A percentile compares a stretch with the other conserved stretches of the same genome.
Evolutionary conservation across 2,797 vertebrate species (phyloP).

Genomic region (Etheostoma nigrum): DNA sequence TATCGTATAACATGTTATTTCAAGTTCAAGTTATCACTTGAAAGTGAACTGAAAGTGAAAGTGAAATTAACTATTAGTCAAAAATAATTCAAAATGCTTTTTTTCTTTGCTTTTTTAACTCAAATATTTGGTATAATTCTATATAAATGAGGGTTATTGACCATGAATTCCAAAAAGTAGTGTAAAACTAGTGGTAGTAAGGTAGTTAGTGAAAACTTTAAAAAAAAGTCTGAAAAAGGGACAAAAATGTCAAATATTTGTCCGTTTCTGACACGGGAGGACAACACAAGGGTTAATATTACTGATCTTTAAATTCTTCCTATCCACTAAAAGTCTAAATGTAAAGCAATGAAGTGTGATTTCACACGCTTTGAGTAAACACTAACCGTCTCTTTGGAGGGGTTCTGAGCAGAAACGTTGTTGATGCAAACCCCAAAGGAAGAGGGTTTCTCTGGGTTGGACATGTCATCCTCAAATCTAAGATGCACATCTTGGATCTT

Average conservation of each 20-base stretch:
- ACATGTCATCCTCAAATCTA: slow-evolving; percentile 94
- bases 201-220: too few relatives aligned
- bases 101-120: too few relatives aligned
- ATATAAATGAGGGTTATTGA: too few relatives aligned
- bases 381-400: slow-evolving; percentile 90
- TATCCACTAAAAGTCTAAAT: not conserved
- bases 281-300: not conserved
- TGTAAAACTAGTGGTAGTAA: too few relatives aligned
- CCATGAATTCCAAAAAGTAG: too few relatives aligned
- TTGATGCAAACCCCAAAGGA: slow-evolving; percentile 96
- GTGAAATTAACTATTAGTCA: too few relatives aligned
- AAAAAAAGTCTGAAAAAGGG: too few relatives aligned
- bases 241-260: too few relatives aligned
- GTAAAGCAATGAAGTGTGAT: not conserved
- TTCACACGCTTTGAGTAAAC: not conserved
- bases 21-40: not conserved
- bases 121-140: too few relatives aligned
- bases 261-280: too few relatives aligned
- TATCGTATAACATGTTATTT: not conserved
- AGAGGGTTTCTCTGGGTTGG: slow-evolving; percentile 89
- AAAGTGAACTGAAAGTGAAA: too few relatives aligned
- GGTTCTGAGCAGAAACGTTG: slow-evolving; percentile 94
- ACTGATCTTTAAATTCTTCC: not conserved
- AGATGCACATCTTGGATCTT: slow-evolving; percentile 97
- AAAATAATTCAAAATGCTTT: too few relatives aligned